These are phyloP conservation scores for Aphelocoma californica DNA, from an alignment of 2,797 vertebrate species.

Conservation along the genomic window DNA sequence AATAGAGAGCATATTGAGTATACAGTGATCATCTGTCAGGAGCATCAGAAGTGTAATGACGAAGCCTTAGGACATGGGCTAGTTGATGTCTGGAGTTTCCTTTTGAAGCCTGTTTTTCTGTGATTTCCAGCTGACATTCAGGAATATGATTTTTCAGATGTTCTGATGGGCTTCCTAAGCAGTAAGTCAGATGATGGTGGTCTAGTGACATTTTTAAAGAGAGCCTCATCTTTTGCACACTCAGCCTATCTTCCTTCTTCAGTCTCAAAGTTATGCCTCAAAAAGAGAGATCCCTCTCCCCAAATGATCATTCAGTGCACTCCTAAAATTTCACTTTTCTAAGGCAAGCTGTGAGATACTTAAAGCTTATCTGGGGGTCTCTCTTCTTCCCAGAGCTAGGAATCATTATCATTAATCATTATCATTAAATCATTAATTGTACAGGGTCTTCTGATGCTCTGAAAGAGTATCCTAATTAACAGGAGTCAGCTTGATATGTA, in stretches of 20 bases:
- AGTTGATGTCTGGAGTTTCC: not conserved
- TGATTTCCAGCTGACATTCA: not conserved
- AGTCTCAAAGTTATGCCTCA: not conserved
- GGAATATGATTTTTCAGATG: not conserved
- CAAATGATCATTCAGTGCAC: not conserved
- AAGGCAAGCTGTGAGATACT: not conserved
- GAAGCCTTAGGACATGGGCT: not conserved
- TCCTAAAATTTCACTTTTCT: not conserved
- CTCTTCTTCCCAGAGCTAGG: not conserved
- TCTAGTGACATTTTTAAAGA: not conserved
- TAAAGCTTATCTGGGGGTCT: not conserved
- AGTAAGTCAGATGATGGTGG: not conserved
- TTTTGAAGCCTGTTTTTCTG: not conserved
- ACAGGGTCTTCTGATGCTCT: not conserved
- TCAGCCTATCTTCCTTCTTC: not conserved
- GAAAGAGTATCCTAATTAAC: not conserved
- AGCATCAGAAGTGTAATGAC: not conserved
- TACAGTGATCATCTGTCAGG: not conserved
- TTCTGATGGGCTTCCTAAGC: not conserved
- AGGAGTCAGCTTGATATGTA: not conserved
- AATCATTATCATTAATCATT: no score
- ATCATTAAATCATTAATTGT: not conserved
- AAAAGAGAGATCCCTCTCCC: not conserved
- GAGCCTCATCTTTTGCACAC: not conserved
- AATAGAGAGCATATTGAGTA: not conserved